These are phyloP conservation scores for Gasterosteus nipponicus DNA, from an alignment of 2,113 vertebrate species.

Conservation along the genomic window DNA sequence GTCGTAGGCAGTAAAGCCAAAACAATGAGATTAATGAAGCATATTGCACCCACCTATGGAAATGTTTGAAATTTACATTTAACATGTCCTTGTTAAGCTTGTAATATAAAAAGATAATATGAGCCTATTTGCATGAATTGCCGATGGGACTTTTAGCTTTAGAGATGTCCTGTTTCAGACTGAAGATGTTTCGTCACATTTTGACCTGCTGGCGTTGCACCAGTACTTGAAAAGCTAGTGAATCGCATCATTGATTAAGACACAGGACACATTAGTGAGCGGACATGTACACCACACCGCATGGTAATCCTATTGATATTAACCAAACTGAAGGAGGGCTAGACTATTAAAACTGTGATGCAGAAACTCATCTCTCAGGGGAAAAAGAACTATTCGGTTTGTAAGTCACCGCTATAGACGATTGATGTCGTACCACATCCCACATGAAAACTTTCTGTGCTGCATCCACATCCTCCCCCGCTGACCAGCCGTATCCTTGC, in stretches of 20 bases:
- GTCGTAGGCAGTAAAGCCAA: not conserved
- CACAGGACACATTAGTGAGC: not conserved
- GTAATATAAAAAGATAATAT: not conserved
- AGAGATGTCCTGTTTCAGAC: not conserved
- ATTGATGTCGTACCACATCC: conserved; percentile 35
- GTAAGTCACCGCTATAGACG: not conserved
- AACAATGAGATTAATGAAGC: not conserved
- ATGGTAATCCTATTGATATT: not conserved
- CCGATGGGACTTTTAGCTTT: not conserved
- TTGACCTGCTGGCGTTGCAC: not conserved
- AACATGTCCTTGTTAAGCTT: not conserved
- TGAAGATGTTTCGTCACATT: not conserved
- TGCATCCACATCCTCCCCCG: conserved; percentile 15
- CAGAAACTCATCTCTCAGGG: conserved; percentile 10
- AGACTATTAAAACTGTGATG: not conserved
- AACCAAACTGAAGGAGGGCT: not conserved
- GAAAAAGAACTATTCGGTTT: conserved; percentile 9
- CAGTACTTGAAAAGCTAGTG: too few relatives aligned
- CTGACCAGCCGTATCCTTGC: conserved; percentile 11
- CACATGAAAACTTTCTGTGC: conserved; percentile 21
- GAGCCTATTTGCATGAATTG: not conserved
- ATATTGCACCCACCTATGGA: not conserved
- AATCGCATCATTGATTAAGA: not conserved
- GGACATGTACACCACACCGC: not conserved
- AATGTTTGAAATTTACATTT: not conserved